phyloP scores from a whole-genome alignment of 2,797 vertebrate species.

The Danio albolineatus region DNA sequence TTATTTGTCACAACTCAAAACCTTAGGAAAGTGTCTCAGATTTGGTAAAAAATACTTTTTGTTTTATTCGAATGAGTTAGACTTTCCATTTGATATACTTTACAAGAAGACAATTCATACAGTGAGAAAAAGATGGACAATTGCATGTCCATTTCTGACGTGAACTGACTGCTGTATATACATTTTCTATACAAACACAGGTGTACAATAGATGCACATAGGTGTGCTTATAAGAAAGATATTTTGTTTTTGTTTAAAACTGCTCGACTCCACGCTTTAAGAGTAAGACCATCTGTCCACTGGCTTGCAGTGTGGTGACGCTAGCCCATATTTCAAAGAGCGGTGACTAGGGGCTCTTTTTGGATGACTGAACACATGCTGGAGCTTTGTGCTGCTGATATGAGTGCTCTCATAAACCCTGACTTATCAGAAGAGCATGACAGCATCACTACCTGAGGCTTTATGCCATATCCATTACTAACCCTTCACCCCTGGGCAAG shows the following conservation, averaged over 20 bases:
- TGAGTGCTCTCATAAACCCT: not conserved
- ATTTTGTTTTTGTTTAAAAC: constrained; percentile 9
- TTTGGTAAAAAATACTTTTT: too few relatives aligned
- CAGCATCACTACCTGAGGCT: not conserved
- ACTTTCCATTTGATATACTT: too few relatives aligned
- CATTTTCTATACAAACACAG: constrained; percentile 10
- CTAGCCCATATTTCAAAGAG: constrained; percentile 70
- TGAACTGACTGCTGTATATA: constrained; percentile 21
- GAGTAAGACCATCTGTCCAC: constrained; percentile 67
- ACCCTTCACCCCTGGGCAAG: not conserved
- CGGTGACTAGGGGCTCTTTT: constrained; percentile 62
- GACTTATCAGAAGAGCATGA: constrained; percentile 32
- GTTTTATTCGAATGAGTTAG: too few relatives aligned
- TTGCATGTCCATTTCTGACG: constrained; percentile 20
- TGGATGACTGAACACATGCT: constrained; percentile 34
- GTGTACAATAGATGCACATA: not conserved
- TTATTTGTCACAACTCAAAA: too few relatives aligned
- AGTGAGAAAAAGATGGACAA: constrained; percentile 40
- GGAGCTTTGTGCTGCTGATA: constrained; percentile 12
- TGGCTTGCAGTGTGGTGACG: constrained; percentile 66
- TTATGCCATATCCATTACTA: constrained; percentile 1
- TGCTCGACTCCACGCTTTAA: constrained; percentile 40
- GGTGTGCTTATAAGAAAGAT: not conserved
- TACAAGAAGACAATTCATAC: too few relatives aligned
- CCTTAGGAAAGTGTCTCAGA: too few relatives aligned